Base-by-base conservation (phyloP, 2,797 vertebrate genomes). In the Paratrypauchen microcephalus region DNA sequence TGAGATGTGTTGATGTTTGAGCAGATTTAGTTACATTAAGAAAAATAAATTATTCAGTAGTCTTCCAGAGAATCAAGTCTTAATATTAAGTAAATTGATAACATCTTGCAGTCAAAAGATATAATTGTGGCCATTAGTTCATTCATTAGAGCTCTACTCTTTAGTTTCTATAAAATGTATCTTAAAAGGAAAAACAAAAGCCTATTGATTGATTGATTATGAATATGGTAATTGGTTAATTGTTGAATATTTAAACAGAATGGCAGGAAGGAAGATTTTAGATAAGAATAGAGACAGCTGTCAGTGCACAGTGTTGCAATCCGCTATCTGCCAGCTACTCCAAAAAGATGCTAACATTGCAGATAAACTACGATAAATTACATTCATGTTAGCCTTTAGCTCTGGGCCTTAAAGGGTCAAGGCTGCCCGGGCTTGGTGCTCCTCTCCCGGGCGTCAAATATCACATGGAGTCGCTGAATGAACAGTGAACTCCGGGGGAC, bases 401-500 rank as follows among this genome's bases (percentile, higher is more conserved):
- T 18, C 4, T 4, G 6, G 19, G 21, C 41, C 48, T 19, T 2
- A 50, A 16, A 23, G 1, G 8, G 5, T 12, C 2, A 26, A 2
- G 0, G 11, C 55, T 13, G 30, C 2, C 9, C 1, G 32, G 12
- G n/a, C n/a, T 50, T 11, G 16, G 21, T 0, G 50, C 1, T 21
- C 36, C 30, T 21, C 24, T 26, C 16, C 55, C 4, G 50, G 8
- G 45, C 36, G 52, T 60, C 41, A 1, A 16, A 18, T 26, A 23
- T 15, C 12, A 52, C 18, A 57, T 5, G 32, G 4, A 41, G 23
- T 2, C 65, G 0, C 30, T 8, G 18, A 19, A 21, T 11, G 12
- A 71, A 28, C 68, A 61, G 66, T 16, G 26, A 30, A 16, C 16
- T 50, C 45, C 30, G 69, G 19, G 18, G 56, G 56, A 18, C 56